Evolutionary conservation across 2,113 vertebrate genomes (phyloP).

Genomic region (Dissostichus mawsoni): DNA sequence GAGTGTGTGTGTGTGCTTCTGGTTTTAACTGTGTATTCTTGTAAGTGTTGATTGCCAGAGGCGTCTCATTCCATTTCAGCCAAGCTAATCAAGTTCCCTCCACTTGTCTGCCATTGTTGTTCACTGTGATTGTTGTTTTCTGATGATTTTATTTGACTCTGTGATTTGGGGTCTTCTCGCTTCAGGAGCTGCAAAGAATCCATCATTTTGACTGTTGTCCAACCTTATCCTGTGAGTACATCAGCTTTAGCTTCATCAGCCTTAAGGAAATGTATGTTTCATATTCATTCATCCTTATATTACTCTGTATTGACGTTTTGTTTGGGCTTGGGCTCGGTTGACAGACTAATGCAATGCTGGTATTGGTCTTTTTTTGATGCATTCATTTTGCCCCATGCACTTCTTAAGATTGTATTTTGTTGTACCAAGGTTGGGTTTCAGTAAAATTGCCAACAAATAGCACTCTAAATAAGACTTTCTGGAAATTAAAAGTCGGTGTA

Average conservation of each 20-base stretch:
- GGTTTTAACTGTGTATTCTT: constrained; percentile 6
- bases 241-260: neutral
- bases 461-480: neutral
- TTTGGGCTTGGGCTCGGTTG: no score
- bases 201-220: constrained; percentile 95
- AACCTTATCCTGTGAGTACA: constrained; percentile 95
- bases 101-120: constrained; percentile 13
- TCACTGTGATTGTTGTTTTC: neutral
- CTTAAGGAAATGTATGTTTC: neutral
- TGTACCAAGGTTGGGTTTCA: neutral
- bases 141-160: constrained; percentile 20
- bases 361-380: neutral
- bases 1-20: neutral
- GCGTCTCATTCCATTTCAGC: constrained; percentile 38
- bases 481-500: neutral
- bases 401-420: neutral
- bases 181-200: constrained; percentile 98
- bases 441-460: neutral
- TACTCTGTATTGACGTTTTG: neutral
- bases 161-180: constrained; percentile 57
- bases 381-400: neutral
- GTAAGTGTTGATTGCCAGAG: constrained; percentile 27
- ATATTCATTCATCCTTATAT: neutral
- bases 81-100: constrained; percentile 35
- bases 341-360: no score